Conservation (phyloP, 2,113 vertebrate species). For the Pipa parva region DNA sequence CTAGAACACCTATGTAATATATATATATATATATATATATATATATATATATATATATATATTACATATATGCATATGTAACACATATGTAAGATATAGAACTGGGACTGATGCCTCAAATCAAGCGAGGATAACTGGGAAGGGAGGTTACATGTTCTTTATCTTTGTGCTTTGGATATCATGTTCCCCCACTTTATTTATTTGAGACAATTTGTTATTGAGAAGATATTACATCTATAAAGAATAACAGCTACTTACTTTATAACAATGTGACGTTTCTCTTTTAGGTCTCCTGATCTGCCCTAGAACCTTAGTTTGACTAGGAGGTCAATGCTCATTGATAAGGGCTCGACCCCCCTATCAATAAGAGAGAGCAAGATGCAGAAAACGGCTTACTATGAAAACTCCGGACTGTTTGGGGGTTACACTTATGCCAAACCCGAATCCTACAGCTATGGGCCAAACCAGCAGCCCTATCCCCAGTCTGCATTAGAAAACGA, state of each 20-base stretch:
- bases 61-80: background rate
- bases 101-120: too few relatives aligned
- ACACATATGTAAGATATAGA: too few relatives aligned
- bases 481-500: slow-evolving; percentile 80
- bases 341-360: slow-evolving; percentile 72
- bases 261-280: slow-evolving; percentile 48
- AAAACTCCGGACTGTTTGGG: slow-evolving; percentile 93
- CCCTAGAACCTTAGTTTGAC: slow-evolving; percentile 75
- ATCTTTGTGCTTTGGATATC: too few relatives aligned
- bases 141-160: too few relatives aligned
- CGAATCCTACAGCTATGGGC: slow-evolving; percentile 82
- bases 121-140: too few relatives aligned
- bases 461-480: slow-evolving; percentile 82
- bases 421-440: slow-evolving; percentile 90
- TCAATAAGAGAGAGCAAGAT: slow-evolving; percentile 79
- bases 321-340: slow-evolving; percentile 87
- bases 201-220: too few relatives aligned
- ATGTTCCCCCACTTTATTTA: too few relatives aligned
- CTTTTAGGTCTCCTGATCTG: slow-evolving; percentile 58
- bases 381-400: slow-evolving; percentile 98
- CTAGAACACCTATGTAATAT: background rate
- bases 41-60: slow-evolving; percentile 5
- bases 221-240: too few relatives aligned
- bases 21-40: slow-evolving; percentile 4
- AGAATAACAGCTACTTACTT: too few relatives aligned